phyloP scores from a whole-genome alignment of 2,888 invertebrate genomes.

The Creontiades dilutus region DNA sequence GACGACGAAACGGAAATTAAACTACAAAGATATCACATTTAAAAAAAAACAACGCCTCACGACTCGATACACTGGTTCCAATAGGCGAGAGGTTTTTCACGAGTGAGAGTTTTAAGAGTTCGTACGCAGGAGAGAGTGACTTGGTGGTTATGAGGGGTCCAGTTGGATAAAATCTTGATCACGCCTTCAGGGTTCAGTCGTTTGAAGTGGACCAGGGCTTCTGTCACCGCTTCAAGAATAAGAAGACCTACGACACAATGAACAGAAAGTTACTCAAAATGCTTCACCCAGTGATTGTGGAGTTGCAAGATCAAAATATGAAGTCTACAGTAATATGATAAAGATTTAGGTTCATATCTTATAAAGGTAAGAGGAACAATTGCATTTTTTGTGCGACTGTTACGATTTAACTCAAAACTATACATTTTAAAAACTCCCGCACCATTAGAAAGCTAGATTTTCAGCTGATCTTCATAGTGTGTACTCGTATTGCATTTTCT shows the following conservation, averaged over 20 bases:
- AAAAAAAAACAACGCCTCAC: neutral
- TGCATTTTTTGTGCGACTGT: no score
- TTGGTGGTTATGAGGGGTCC: slow-evolving; percentile 35
- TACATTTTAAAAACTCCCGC: no score
- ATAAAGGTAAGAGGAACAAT: no score
- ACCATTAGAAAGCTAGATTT: no score
- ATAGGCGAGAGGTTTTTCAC: neutral
- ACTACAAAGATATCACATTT: neutral
- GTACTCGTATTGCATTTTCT: no score
- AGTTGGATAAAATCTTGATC: neutral
- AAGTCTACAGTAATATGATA: no score
- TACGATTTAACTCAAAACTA: no score
- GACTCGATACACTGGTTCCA: neutral
- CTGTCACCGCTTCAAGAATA: slow-evolving; percentile 33
- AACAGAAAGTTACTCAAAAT: neutral
- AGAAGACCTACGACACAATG: slow-evolving; percentile 46
- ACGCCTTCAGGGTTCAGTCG: slow-evolving; percentile 18
- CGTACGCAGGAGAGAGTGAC: neutral
- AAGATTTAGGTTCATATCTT: no score
- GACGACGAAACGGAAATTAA: neutral
- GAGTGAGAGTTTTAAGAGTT: neutral
- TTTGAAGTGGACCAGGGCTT: slow-evolving; percentile 29
- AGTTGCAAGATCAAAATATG: no score
- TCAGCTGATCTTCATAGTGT: no score
- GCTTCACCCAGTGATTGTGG: no score